phyloP scores from a whole-genome alignment of 2,113 vertebrate species.

The Heloderma charlesbogerti region DNA sequence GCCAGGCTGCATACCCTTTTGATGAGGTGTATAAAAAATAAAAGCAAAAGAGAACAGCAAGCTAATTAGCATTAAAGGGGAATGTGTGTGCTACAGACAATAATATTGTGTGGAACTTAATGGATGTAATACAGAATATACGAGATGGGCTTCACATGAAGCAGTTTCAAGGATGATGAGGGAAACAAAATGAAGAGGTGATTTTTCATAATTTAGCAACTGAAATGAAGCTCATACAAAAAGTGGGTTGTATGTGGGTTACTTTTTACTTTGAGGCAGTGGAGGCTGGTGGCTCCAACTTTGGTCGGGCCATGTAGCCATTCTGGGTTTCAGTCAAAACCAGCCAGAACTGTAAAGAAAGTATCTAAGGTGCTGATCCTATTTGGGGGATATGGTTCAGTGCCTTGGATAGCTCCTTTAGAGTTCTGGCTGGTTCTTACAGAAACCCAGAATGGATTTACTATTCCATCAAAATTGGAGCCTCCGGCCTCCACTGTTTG shows the following conservation, averaged over 20 bases:
- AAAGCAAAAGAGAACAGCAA: slow-evolving; percentile 19
- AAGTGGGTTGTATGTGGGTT: slow-evolving; percentile 39
- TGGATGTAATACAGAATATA: slow-evolving; percentile 15
- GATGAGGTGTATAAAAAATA: not conserved
- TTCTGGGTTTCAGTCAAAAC: too few species aligned
- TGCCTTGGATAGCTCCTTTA: too few species aligned
- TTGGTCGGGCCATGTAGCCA: too few species aligned
- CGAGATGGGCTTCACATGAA: slow-evolving; percentile 21
- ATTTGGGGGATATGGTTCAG: too few species aligned
- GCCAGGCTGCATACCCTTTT: not conserved
- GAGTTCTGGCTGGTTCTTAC: too few species aligned
- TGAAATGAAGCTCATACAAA: slow-evolving; percentile 34
- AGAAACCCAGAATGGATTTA: too few species aligned
- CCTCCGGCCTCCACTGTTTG: too few species aligned
- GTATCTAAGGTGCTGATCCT: not conserved
- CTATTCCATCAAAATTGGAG: too few species aligned
- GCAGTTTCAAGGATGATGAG: slow-evolving; percentile 35
- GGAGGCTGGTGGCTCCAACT: too few species aligned
- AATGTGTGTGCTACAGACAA: not conserved
- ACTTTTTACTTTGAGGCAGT: slow-evolving; percentile 33
- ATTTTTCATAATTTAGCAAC: slow-evolving; percentile 64
- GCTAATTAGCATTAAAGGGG: slow-evolving; percentile 17
- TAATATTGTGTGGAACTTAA: slow-evolving; percentile 17
- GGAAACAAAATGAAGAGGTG: slow-evolving; percentile 16
- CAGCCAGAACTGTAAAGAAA: too few species aligned